A percentile compares a stretch with the other conserved stretches of the same genome.
Evolutionary conservation across 1,140 invertebrate species (phyloP).

Genomic region (Helicoverpa armigera): DNA sequence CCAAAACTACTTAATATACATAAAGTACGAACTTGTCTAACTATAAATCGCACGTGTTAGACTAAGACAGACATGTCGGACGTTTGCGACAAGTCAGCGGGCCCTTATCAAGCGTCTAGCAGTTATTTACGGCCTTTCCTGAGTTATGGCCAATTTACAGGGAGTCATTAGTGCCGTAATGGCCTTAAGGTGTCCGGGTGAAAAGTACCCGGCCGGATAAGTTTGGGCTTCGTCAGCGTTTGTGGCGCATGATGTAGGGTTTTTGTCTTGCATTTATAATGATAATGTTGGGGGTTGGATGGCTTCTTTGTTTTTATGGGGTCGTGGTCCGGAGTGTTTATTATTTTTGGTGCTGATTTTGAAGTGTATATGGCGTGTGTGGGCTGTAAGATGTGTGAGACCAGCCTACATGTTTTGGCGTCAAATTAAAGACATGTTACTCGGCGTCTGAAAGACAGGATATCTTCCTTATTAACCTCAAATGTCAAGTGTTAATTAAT

Average conservation of each 20-base stretch:
- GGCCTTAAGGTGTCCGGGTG: constrained; percentile 73
- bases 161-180: constrained; percentile 84
- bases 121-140: constrained; percentile 68
- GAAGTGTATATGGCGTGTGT: not conserved
- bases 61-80: constrained; percentile 66
- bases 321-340: constrained; percentile 3
- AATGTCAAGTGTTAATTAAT: not conserved
- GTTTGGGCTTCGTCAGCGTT: constrained; percentile 72
- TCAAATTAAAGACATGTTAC: too few relatives aligned
- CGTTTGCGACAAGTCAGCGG: constrained; percentile 61
- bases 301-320: constrained; percentile 41
- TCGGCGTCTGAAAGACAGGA: too few relatives aligned
- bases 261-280: constrained; percentile 55
- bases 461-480: too few relatives aligned
- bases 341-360: not conserved
- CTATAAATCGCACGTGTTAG: constrained; percentile 65
- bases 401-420: too few relatives aligned
- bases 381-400: not conserved
- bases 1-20: constrained; percentile 50
- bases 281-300: constrained; percentile 32
- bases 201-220: constrained; percentile 72
- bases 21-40: constrained; percentile 46
- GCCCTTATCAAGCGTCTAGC: constrained; percentile 65
- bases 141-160: constrained; percentile 77
- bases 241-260: constrained; percentile 55